These are phyloP conservation scores for Teleiodes luculella DNA, from an alignment of 2,888 invertebrate genomes.

Conservation along the genomic window DNA sequence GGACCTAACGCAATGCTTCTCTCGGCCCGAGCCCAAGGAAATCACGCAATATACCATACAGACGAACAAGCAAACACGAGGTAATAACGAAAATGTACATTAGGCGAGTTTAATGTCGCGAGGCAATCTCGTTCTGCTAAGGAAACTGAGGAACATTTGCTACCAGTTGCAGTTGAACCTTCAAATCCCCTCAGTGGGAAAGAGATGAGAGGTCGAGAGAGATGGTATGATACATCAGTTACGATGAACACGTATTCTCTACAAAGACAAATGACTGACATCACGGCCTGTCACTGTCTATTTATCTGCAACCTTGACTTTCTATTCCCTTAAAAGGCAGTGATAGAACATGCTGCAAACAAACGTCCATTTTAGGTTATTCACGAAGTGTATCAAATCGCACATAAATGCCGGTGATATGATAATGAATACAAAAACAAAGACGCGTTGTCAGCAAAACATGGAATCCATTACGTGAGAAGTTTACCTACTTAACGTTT, in stretches of 20 bases:
- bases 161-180: constrained; percentile 38
- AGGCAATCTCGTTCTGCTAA: constrained; percentile 70
- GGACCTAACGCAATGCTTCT: constrained; percentile 35
- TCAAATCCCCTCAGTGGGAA: constrained; percentile 9
- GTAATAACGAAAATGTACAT: constrained; percentile 73
- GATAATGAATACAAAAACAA: constrained; percentile 13
- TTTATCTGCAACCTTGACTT: constrained; percentile 56
- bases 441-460: neutral
- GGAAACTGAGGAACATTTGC: constrained; percentile 52
- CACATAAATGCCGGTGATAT: neutral
- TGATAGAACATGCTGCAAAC: constrained; percentile 19
- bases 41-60: constrained; percentile 47
- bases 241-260: constrained; percentile 64
- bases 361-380: neutral
- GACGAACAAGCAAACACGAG: constrained; percentile 57
- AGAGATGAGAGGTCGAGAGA: constrained; percentile 35
- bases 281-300: constrained; percentile 45
- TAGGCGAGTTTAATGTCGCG: constrained; percentile 73
- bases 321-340: constrained; percentile 45
- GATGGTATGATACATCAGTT: constrained; percentile 56
- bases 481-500: neutral
- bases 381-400: constrained; percentile 10
- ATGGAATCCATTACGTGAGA: constrained; percentile 6
- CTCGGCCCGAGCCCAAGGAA: constrained; percentile 51
- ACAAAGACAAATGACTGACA: constrained; percentile 66